Percentiles rank a stretch among this genome's conserved stretches.
Evolutionary conservation across 2,113 vertebrate genomes (phyloP).

Genomic region (Rhinolophus sinicus): DNA sequence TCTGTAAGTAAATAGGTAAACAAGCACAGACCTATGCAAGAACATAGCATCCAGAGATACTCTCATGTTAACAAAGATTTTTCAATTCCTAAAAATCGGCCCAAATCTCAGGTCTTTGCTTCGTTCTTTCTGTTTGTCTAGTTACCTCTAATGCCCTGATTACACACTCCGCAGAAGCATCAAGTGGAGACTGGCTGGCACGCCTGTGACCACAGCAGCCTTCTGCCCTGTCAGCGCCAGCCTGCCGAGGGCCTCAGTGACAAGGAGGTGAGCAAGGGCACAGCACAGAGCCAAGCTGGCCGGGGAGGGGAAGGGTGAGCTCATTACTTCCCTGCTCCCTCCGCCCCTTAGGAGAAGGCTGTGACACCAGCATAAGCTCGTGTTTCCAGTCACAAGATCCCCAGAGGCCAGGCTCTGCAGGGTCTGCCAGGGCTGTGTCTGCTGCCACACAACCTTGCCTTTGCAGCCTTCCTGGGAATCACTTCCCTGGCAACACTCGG

Average conservation of each 20-base stretch:
- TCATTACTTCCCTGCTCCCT: background rate
- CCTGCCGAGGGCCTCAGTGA: background rate
- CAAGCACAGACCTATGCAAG: constrained; percentile 3
- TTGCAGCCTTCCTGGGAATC: rapidly evolving
- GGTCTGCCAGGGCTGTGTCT: background rate
- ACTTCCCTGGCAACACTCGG: rapidly evolving
- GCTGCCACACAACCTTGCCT: background rate
- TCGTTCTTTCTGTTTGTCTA: background rate
- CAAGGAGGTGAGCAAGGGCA: background rate
- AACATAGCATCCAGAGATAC: background rate
- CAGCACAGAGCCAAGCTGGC: background rate
- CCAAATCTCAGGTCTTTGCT: background rate
- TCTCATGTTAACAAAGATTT: background rate
- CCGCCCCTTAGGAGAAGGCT: background rate
- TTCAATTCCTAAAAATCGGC: background rate
- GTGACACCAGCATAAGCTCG: background rate
- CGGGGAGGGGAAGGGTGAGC: background rate
- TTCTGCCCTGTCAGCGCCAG: background rate
- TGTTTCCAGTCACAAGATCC: background rate
- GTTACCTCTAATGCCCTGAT: background rate
- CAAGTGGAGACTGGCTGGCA: background rate
- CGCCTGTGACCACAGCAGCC: background rate
- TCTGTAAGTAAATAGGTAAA: constrained; percentile 41
- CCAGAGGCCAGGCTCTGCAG: background rate
- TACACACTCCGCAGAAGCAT: background rate